Base-by-base conservation (phyloP, 2,888 invertebrate genomes). In the Disparrhopalites patrizii region DNA sequence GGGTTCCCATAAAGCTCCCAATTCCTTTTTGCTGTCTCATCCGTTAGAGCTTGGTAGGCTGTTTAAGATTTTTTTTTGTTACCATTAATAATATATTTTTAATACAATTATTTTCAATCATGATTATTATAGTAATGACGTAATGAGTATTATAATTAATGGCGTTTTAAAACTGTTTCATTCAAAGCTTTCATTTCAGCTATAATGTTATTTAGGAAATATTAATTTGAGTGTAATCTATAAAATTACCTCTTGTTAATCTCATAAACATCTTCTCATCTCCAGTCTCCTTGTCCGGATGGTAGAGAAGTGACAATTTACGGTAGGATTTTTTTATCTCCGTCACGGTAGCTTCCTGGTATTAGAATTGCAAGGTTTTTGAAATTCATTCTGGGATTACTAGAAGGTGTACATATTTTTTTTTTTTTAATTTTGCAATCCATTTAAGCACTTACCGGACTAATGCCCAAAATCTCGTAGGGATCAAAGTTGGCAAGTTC, bases 1-100 rank as follows among this genome's bases (percentile, higher is more conserved):
- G 99, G 99, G 83, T 99, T 99, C 25, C 99, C 99, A 85, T 97
- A 96, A 79, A 93, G 93, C 79, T 98, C 96, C 93, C 96, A 99
- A 81, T 99, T 99, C 78, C 90, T 89, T 71, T 93, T 85, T 1
- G 98, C 91, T 79, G 97, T 95, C 73, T 98, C 97, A 82, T 99
- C 96, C 65, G 99, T 99, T 68, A 99, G 83, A 20, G 96, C 96
- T 84, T 89, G 82, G 76, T 83, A 83, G 66, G 83, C 83, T 82
- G 25, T n/a, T n/a, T n/a, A n/a, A n/a, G n/a, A n/a, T n/a, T n/a
- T n/a, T n/a, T n/a, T n/a, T n/a, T n/a, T n/a, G n/a, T n/a, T n/a
- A n/a, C n/a, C n/a, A n/a, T n/a, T n/a, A n/a, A n/a, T n/a, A n/a
- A n/a, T n/a, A n/a, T n/a, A n/a, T n/a, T n/a, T n/a, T n/a, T n/a